Conservation (phyloP, 2,797 vertebrate genomes). For the Scyliorhinus canicula region DNA sequence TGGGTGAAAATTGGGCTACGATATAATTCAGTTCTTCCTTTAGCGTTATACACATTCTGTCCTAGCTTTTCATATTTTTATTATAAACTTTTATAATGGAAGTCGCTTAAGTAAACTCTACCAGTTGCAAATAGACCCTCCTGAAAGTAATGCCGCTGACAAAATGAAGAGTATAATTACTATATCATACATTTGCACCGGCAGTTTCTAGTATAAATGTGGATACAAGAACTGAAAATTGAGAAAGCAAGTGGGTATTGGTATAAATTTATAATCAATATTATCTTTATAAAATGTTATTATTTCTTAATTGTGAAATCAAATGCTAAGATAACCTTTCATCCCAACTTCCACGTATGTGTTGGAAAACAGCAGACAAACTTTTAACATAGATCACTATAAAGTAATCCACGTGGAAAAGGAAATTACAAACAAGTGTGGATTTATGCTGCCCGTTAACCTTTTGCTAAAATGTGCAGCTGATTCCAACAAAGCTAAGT, state of each 20-base stretch:
- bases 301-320: background rate
- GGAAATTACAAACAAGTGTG: background rate
- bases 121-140: background rate
- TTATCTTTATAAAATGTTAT: background rate
- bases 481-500: conserved; percentile 8
- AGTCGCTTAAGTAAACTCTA: background rate
- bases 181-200: background rate
- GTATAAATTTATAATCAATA: background rate
- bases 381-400: background rate
- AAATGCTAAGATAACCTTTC: background rate
- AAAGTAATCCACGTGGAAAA: background rate
- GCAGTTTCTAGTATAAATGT: background rate
- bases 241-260: background rate
- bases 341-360: background rate
- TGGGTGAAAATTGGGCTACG: background rate
- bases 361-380: background rate
- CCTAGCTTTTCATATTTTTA: background rate
- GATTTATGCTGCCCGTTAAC: background rate
- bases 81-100: background rate
- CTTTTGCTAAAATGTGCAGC: background rate
- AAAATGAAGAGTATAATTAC: background rate
- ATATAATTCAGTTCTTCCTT: background rate
- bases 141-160: background rate
- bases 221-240: background rate
- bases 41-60: background rate